Evolutionary conservation across 2,888 invertebrate species (phyloP).

Genomic region (Pristionchus arcanus): DNA sequence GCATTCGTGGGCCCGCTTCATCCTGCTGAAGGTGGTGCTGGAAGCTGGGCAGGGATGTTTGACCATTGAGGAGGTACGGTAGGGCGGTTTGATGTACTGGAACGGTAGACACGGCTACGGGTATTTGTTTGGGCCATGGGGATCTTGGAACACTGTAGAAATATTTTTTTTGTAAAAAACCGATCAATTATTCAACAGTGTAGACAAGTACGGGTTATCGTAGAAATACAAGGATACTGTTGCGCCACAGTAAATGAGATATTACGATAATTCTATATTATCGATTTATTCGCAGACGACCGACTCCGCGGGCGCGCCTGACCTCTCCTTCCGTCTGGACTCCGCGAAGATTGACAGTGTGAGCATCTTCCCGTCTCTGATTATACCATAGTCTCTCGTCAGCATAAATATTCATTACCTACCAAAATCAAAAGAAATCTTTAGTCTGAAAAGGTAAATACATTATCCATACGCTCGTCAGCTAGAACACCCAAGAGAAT

Average conservation of each 20-base stretch:
- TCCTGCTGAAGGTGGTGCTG: slow-evolving; percentile 89
- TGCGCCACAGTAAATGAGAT: not conserved
- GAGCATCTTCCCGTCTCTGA: too few relatives aligned
- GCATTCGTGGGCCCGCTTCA: slow-evolving; percentile 91
- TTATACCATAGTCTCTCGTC: too few relatives aligned
- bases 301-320: slow-evolving; percentile 85
- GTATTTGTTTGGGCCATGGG: not conserved
- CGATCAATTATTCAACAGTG: too few relatives aligned
- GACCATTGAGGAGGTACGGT: slow-evolving; percentile 84
- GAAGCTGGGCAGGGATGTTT: slow-evolving; percentile 91
- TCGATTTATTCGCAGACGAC: slow-evolving; percentile 70
- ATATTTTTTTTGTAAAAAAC: not conserved
- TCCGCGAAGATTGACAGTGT: slow-evolving; percentile 86
- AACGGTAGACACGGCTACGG: not conserved
- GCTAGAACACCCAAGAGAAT: too few relatives aligned
- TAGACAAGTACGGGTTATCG: not conserved
- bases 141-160: not conserved
- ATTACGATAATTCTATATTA: not conserved
- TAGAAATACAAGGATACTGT: not conserved
- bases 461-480: too few relatives aligned
- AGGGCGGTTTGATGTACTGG: not conserved
- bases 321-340: slow-evolving; percentile 88
- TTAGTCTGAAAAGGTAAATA: too few relatives aligned
- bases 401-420: too few relatives aligned
- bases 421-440: too few relatives aligned